A percentile compares a stretch with the other conserved stretches of the same genome.
These are phyloP conservation scores for Morone saxatilis DNA, from an alignment of 2,113 vertebrate species.

Conservation along the genomic window DNA sequence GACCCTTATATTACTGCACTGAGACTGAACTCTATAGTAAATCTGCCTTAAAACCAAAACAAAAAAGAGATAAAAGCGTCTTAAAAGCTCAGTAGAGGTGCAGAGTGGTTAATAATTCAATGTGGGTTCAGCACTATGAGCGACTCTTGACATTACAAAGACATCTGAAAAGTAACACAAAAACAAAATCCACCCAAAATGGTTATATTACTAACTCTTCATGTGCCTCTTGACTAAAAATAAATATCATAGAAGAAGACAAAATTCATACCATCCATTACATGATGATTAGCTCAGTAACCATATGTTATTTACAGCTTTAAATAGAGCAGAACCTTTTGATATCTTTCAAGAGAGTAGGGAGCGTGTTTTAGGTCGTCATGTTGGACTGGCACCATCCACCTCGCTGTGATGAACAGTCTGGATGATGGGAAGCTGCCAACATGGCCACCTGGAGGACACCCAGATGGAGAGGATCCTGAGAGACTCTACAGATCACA, in stretches of 20 bases:
- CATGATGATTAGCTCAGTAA: neutral
- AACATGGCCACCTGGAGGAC: constrained; percentile 50
- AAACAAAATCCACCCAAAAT: neutral
- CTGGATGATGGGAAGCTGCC: constrained; percentile 48
- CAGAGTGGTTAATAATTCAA: no score
- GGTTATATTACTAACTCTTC: accelerated
- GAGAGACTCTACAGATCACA: neutral
- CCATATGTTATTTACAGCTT: constrained; percentile 35
- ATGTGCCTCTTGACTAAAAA: neutral
- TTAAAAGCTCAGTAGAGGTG: no score
- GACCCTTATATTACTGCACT: no score
- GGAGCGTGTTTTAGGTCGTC: constrained; percentile 37
- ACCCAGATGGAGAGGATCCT: constrained; percentile 48
- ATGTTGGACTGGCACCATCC: constrained; percentile 27
- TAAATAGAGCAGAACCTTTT: constrained; percentile 43
- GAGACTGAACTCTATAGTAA: no score
- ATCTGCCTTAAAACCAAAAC: no score
- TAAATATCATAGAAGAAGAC: neutral
- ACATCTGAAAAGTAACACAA: no score
- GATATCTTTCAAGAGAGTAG: neutral
- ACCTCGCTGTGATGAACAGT: constrained; percentile 49
- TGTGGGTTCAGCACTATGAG: no score
- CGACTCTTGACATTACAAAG: no score
- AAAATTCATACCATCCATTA: neutral
- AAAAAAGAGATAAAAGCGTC: no score